Conservation (phyloP, 2,113 vertebrate species). For the Oreocharis arfaki region DNA sequence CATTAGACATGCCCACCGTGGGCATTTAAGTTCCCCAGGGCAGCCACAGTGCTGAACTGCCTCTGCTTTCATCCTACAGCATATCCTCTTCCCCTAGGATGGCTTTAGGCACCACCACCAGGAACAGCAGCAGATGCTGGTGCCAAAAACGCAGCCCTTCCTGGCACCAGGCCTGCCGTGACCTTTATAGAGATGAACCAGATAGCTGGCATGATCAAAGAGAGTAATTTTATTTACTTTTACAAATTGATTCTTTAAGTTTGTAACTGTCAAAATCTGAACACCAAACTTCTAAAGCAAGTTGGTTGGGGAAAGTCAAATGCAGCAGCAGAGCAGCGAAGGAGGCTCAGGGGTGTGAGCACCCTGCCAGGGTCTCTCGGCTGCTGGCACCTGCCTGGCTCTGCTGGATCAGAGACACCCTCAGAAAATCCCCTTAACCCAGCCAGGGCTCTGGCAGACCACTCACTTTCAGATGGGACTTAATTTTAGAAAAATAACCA, state of each 20-base stretch:
- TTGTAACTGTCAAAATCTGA: neutral
- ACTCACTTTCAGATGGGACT: neutral
- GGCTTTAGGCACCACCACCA: neutral
- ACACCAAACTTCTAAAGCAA: neutral
- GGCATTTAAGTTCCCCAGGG: neutral
- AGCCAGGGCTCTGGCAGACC: neutral
- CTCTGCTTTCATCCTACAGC: neutral
- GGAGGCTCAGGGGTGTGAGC: neutral
- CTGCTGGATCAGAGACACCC: neutral
- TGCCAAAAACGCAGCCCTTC: neutral
- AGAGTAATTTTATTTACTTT: neutral
- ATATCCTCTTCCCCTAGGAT: neutral
- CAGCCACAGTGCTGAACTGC: neutral
- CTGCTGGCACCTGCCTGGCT: neutral
- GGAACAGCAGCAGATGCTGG: neutral
- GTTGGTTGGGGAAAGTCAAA: neutral
- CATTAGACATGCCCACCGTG: neutral
- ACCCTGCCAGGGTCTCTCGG: neutral
- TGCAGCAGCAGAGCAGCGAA: accelerated
- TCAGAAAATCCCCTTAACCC: neutral
- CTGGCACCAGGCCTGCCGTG: neutral
- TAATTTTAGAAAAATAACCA: neutral
- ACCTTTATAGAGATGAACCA: neutral
- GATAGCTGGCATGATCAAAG: neutral
- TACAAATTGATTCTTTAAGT: neutral